These are phyloP conservation scores for Thalassoma bifasciatum DNA, from an alignment of 2,113 vertebrate genomes.

Conservation along the genomic window DNA sequence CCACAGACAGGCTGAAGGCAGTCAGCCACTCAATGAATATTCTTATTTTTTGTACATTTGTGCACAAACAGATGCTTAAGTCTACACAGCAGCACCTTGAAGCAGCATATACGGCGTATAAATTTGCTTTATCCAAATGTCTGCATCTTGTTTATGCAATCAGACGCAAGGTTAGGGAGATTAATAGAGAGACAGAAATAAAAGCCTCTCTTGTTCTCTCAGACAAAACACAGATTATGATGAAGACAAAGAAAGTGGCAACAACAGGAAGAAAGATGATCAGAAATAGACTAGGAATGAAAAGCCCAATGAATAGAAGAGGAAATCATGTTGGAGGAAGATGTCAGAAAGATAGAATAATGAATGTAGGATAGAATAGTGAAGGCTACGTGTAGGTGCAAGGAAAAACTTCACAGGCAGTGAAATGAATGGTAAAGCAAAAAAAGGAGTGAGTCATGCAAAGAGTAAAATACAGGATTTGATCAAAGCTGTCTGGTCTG, in stretches of 20 bases:
- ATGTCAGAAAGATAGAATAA: conserved; percentile 6
- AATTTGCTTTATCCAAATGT: neutral
- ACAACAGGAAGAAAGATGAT: neutral
- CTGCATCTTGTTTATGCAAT: neutral
- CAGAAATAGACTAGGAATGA: neutral
- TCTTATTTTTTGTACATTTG: neutral
- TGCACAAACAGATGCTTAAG: neutral
- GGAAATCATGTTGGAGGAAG: conserved; percentile 5
- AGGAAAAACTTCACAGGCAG: neutral
- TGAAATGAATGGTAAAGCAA: neutral
- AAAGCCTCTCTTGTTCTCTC: neutral
- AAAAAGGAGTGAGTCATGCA: conserved; percentile 15
- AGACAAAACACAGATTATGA: neutral
- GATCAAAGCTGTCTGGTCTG: neutral
- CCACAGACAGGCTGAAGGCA: too few relatives aligned
- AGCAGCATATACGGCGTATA: neutral
- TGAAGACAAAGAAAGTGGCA: conserved; percentile 1
- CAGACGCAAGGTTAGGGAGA: conserved; percentile 1
- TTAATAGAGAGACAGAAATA: conserved; percentile 22
- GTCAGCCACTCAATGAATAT: neutral
- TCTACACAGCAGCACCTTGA: neutral
- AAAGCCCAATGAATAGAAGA: conserved; percentile 1
- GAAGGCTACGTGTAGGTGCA: conserved; percentile 14
- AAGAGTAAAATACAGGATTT: neutral
- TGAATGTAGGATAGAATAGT: neutral